phyloP scores from a whole-genome alignment of 2,113 vertebrate species.

The Perccottus glenii region DNA sequence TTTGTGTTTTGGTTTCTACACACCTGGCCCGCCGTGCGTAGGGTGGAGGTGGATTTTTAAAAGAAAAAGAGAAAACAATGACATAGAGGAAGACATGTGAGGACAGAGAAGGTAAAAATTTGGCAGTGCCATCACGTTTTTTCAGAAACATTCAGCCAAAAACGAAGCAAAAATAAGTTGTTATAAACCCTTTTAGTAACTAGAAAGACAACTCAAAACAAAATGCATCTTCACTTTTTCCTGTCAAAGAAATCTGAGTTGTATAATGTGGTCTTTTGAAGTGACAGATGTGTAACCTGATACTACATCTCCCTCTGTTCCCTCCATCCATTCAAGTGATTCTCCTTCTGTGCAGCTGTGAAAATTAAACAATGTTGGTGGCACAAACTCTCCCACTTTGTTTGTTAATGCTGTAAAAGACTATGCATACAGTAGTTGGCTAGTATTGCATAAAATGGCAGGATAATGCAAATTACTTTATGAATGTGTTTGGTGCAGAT shows the following conservation, averaged over 20 bases:
- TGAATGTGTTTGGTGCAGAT: neutral
- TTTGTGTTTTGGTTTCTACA: slow-evolving; percentile 14
- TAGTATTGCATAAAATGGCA: too few relatives aligned
- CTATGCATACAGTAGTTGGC: neutral
- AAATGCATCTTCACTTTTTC: slow-evolving; percentile 19
- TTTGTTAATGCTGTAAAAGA: slow-evolving; percentile 7
- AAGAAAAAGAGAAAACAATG: slow-evolving; percentile 25
- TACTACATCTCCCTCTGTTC: slow-evolving; percentile 37
- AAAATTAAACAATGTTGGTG: slow-evolving; percentile 37
- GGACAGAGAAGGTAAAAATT: slow-evolving; percentile 47
- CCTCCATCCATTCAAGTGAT: slow-evolving; percentile 51
- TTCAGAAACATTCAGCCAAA: neutral
- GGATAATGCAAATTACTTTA: too few relatives aligned
- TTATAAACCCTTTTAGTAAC: neutral
- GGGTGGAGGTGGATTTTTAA: neutral
- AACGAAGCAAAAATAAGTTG: too few relatives aligned
- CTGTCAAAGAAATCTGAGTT: slow-evolving; percentile 35
- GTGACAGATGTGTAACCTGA: slow-evolving; percentile 62
- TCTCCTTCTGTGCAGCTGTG: slow-evolving; percentile 55
- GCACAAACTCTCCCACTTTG: neutral
- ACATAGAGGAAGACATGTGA: slow-evolving; percentile 40
- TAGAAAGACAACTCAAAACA: neutral
- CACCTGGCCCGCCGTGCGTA: slow-evolving; percentile 53
- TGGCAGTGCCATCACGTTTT: slow-evolving; percentile 19
- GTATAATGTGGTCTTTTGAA: slow-evolving; percentile 60